Evolutionary conservation across 2,113 vertebrate species (phyloP).

Genomic region (Perccottus glenii): DNA sequence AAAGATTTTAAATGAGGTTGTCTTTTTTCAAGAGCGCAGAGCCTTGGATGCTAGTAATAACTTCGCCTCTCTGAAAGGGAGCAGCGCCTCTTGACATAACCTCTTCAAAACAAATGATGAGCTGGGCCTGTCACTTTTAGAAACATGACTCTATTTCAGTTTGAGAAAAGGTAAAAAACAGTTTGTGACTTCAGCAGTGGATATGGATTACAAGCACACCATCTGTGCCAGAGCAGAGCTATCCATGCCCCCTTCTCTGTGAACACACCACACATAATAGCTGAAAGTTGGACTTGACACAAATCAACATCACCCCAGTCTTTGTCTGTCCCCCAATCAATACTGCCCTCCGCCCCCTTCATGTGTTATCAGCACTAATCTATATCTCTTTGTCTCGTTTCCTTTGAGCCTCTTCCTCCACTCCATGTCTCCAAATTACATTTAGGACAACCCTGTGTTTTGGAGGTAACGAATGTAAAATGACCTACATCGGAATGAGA

Average conservation of each 20-base stretch:
- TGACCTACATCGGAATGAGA: conserved; percentile 89
- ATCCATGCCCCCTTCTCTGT: conserved; percentile 22
- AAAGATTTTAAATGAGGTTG: neutral
- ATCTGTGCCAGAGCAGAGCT: conserved; percentile 54
- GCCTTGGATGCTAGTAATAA: conserved; percentile 3
- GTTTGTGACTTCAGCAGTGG: conserved; percentile 37
- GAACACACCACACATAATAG: conserved; percentile 82
- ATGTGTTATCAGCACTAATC: conserved; percentile 89
- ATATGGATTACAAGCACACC: conserved; percentile 25
- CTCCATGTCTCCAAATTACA: conserved; percentile 81
- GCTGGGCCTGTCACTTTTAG: conserved; percentile 2
- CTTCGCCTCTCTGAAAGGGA: neutral
- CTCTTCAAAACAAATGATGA: conserved; percentile 13
- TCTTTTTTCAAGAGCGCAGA: neutral
- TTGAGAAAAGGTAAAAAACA: conserved; percentile 7
- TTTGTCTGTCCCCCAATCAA: conserved; percentile 85
- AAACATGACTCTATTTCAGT: conserved; percentile 1
- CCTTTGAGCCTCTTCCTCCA: conserved; percentile 83
- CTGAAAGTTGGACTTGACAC: conserved; percentile 96
- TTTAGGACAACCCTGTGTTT: conserved; percentile 80
- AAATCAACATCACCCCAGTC: conserved; percentile 88
- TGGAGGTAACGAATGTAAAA: conserved; percentile 83
- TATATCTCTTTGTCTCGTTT: conserved; percentile 96
- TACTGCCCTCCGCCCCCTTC: conserved; percentile 84
- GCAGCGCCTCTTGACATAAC: conserved; percentile 10